Base-by-base conservation (phyloP, 2,888 invertebrate genomes). In the Philhelius pedissequus region DNA sequence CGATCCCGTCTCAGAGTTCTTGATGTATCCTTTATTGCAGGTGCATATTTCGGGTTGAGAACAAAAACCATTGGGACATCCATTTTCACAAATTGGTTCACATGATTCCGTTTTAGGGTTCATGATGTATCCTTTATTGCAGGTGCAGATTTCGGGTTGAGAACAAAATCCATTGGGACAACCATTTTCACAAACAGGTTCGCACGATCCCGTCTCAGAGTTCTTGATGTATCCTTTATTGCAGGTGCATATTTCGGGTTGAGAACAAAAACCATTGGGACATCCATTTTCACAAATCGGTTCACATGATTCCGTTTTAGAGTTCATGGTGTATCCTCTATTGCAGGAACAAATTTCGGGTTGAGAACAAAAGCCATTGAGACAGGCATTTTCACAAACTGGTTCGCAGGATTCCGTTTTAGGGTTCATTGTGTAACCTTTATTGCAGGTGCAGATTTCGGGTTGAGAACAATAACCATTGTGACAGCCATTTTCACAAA, bases 401-500 rank as follows among this genome's bases (percentile, higher is more conserved):
- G 74, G 40, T 20, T 48, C 25, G 73, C 58, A 82, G 1, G 35
- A 15, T 15, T 7, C 45, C 6, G 4, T 32, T 9, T 3, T 13
- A 4, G 8, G n/a, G 2, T 48, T 8, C 15, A 48, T 60, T 2
- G 6, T 40, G 90, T 92, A 95, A 0, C 95, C 95, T 4, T 92
- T 91, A 87, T 94, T 94, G 87, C 95, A 95, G 60, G 94, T 92
- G 87, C 95, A 95, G 87, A 94, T 92, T 89, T 94, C 94, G 0
- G 95, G 95, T 0, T 93, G 93, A 0, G 94, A 93, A 86, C 95
- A 95, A 7, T 93, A 91, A 0, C 95, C 95, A 88, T 95, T 95
- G 1, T 92, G 91, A 87, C 95, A 95, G 0, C 95, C 95, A 9
- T 93, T 93, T 0, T 92, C 91, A 11, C 66, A 66, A 35, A 66